These are phyloP conservation scores for Tinea trinotella DNA, from an alignment of 2,888 invertebrate species.

Conservation along the genomic window DNA sequence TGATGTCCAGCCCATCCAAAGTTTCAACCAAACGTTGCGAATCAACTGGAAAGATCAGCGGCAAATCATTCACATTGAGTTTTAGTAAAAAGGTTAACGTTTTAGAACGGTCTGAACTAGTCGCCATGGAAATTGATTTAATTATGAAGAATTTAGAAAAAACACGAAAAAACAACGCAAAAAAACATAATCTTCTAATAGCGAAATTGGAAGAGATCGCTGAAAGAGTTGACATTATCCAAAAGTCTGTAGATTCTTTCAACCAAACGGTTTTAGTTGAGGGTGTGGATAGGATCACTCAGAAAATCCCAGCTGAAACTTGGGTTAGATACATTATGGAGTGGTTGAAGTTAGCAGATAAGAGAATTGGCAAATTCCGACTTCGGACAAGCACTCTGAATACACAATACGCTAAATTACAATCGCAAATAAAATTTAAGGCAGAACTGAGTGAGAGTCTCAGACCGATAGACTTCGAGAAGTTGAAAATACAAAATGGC, in stretches of 20 bases:
- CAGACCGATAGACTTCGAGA: slow-evolving; percentile 75
- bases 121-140: slow-evolving; percentile 61
- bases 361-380: slow-evolving; percentile 71
- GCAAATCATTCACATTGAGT: slow-evolving; percentile 40
- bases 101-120: slow-evolving; percentile 63
- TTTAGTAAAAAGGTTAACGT: slow-evolving; percentile 60
- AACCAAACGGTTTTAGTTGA: slow-evolving; percentile 63
- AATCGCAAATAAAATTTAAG: slow-evolving; percentile 66
- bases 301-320: slow-evolving; percentile 75
- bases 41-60: slow-evolving; percentile 46
- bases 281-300: slow-evolving; percentile 72
- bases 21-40: slow-evolving; percentile 45
- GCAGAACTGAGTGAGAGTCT: slow-evolving; percentile 72
- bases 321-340: slow-evolving; percentile 73
- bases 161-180: slow-evolving; percentile 39
- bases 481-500: slow-evolving; percentile 73
- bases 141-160: slow-evolving; percentile 40
- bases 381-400: slow-evolving; percentile 71
- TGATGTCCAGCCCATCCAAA: slow-evolving; percentile 34
- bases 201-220: slow-evolving; percentile 72
- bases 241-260: slow-evolving; percentile 59
- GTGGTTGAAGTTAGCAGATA: slow-evolving; percentile 69
- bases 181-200: slow-evolving; percentile 49
- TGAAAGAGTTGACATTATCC: slow-evolving; percentile 59
- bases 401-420: slow-evolving; percentile 65